A percentile compares a stretch with the other conserved stretches of the same genome.
phyloP scores from a whole-genome alignment of 2,888 invertebrate genomes.

The Poecilus cupreus region DNA sequence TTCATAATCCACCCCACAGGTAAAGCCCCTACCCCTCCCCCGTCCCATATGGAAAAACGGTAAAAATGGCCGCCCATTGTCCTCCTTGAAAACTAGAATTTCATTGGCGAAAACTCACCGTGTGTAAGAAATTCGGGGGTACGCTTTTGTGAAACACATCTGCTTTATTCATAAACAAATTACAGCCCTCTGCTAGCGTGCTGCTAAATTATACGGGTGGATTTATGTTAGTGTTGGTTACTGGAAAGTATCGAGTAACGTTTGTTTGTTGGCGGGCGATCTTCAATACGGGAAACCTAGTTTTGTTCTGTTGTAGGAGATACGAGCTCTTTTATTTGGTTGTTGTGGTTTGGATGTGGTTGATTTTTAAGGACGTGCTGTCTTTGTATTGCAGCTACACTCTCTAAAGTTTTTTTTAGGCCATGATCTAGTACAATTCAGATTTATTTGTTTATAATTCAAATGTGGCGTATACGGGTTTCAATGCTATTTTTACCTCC shows the following conservation, averaged over 20 bases:
- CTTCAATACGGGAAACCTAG: too few species aligned
- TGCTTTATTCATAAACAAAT: conserved; percentile 38
- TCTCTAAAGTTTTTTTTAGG: too few species aligned
- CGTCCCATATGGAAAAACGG: not conserved
- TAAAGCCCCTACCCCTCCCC: not conserved
- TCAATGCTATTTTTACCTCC: too few species aligned
- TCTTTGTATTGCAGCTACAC: too few species aligned
- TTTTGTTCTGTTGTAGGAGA: too few species aligned
- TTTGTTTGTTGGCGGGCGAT: too few species aligned
- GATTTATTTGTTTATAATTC: too few species aligned
- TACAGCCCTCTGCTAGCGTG: not conserved
- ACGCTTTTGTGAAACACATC: not conserved
- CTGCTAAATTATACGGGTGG: conserved; percentile 3
- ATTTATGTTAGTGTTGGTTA: not conserved
- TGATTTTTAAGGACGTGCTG: too few species aligned
- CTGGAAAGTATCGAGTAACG: conserved; percentile 24
- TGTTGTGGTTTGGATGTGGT: too few species aligned
- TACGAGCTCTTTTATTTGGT: too few species aligned
- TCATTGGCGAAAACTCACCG: conserved; percentile 5
- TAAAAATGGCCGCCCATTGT: conserved; percentile 38
- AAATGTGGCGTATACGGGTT: too few species aligned
- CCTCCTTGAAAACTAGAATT: not conserved
- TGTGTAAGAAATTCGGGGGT: not conserved
- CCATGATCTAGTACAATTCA: too few species aligned
- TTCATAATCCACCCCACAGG: not conserved